Evolutionary conservation across 1,140 invertebrate genomes (phyloP).

Genomic region (Mercenaria mercenaria): DNA sequence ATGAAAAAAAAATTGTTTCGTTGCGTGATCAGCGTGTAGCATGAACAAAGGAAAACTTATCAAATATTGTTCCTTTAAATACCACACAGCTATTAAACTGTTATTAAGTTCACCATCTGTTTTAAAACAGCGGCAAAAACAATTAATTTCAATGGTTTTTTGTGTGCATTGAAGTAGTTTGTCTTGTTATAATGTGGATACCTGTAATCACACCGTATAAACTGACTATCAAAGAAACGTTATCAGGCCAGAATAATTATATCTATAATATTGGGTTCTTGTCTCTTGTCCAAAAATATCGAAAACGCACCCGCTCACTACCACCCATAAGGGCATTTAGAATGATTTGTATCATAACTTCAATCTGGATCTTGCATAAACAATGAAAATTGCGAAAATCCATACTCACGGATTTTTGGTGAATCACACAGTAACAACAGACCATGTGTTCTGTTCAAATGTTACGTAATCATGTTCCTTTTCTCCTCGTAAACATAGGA

Average conservation of each 20-base stretch:
- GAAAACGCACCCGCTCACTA: too few species aligned
- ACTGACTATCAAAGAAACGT: neutral
- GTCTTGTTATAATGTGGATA: neutral
- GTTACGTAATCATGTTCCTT: too few species aligned
- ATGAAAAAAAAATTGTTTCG: neutral
- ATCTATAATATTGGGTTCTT: too few species aligned
- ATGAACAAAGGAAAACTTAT: neutral
- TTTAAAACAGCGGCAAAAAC: neutral
- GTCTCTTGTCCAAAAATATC: too few species aligned
- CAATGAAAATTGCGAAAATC: too few species aligned
- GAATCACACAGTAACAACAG: too few species aligned
- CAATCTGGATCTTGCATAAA: too few species aligned
- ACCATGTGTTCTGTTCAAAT: too few species aligned
- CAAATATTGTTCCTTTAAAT: neutral
- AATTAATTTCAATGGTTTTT: neutral
- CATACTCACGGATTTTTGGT: too few species aligned
- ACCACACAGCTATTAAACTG: neutral
- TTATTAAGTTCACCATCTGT: neutral
- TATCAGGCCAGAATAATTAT: neutral
- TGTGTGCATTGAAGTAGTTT: neutral
- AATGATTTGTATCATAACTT: too few species aligned
- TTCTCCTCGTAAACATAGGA: too few species aligned
- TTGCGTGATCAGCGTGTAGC: neutral
- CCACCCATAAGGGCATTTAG: too few species aligned
- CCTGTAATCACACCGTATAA: neutral